These are phyloP conservation scores for Catotricha subobsoleta DNA, from an alignment of 2,888 invertebrate genomes.

Conservation along the genomic window DNA sequence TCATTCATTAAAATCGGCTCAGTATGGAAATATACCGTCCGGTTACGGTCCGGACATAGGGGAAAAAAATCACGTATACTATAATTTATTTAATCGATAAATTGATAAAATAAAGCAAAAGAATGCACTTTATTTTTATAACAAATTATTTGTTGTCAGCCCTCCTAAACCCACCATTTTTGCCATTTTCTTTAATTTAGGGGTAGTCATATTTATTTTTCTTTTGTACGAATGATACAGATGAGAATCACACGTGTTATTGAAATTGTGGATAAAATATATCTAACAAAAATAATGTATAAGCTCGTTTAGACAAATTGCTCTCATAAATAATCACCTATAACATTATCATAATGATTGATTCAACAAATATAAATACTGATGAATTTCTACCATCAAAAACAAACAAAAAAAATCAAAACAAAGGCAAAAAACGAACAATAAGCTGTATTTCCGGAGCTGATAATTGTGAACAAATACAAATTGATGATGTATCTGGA, in stretches of 20 bases:
- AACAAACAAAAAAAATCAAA: too few species aligned
- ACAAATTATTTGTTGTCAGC: too few species aligned
- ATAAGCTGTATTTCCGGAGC: constrained; percentile 26
- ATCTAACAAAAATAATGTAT: not conserved
- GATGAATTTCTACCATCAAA: constrained; percentile 5
- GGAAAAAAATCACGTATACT: too few species aligned
- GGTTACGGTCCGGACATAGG: too few species aligned
- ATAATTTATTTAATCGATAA: too few species aligned
- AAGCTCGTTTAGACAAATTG: not conserved
- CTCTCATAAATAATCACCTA: not conserved
- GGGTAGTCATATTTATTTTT: not conserved
- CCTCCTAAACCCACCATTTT: not conserved
- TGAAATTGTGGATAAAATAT: not conserved
- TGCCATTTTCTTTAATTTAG: not conserved
- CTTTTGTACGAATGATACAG: not conserved
- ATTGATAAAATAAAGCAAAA: too few species aligned
- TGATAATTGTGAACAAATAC: constrained; percentile 43
- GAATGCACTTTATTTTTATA: not conserved
- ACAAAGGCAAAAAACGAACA: constrained; percentile 21
- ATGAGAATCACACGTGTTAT: constrained; percentile 1
- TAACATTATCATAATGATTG: constrained; percentile 1
- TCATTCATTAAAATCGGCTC: too few species aligned
- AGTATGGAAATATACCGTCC: too few species aligned
- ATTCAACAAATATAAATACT: constrained; percentile 1
- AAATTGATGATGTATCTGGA: constrained; percentile 47